Conservation (phyloP, 1,140 invertebrate species). For the Elymnias hypermnestra region DNA sequence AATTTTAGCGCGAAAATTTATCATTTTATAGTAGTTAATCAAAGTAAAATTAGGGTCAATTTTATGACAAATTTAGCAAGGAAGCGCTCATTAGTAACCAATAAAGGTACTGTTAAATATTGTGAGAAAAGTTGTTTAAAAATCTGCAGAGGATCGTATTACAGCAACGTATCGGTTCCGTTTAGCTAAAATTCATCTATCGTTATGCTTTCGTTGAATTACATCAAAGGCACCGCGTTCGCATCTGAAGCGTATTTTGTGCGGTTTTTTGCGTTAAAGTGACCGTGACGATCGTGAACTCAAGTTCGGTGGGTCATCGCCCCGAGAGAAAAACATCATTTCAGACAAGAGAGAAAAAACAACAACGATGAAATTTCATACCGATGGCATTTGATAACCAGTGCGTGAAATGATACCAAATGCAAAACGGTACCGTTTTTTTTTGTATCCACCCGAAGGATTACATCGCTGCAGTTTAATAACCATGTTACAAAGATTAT, state of each 20-base stretch:
- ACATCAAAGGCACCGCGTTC: constrained; percentile 3
- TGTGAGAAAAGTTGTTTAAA: too few relatives aligned
- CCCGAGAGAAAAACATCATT: constrained; percentile 24
- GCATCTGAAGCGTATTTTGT: not conserved
- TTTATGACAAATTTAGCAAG: too few relatives aligned
- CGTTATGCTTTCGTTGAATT: not conserved
- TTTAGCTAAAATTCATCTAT: not conserved
- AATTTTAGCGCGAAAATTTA: too few relatives aligned
- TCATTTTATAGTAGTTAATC: too few relatives aligned
- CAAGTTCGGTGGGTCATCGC: constrained; percentile 31
- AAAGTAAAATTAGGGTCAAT: too few relatives aligned
- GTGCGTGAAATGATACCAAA: constrained; percentile 27
- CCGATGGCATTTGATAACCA: constrained; percentile 33
- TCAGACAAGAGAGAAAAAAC: constrained; percentile 27
- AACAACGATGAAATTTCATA: constrained; percentile 41
- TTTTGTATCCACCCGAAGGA: not conserved
- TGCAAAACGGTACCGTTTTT: constrained; percentile 11
- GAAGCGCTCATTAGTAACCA: too few relatives aligned
- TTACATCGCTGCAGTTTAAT: constrained; percentile 2
- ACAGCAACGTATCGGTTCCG: not conserved
- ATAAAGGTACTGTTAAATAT: too few relatives aligned
- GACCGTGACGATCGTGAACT: constrained; percentile 53
- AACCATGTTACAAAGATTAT: not conserved
- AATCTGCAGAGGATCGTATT: too few relatives aligned
- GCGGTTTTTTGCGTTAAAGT: constrained; percentile 43